Base-by-base conservation (phyloP, 2,113 vertebrate genomes). In the Turnix velox region DNA sequence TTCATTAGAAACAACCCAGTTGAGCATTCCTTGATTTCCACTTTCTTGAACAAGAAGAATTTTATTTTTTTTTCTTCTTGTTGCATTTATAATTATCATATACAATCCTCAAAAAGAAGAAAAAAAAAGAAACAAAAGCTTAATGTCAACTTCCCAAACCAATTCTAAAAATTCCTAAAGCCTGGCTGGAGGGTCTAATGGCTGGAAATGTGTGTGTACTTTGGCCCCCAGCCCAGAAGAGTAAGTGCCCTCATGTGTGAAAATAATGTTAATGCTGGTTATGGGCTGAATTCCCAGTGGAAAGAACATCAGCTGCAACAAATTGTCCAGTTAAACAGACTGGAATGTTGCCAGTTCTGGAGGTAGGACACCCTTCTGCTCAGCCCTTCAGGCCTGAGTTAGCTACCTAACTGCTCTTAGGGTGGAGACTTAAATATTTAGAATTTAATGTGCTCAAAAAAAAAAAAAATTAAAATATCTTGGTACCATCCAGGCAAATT, bases 201-300 rank as follows among this genome's bases (percentile, higher is more conserved):
- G 72, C 86, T 94, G 87, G 85, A 93, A 94, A 89, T 90, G 74
- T 82, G 83, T 96, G 95, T 96, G 87, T 96, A 79, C 90, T 87
- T 95, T 95, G 95, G 96, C 92, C 66, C 33, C 17, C 52, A 0
- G 84, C 96, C 96, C 94, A 93, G 95, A 79, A 91, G 90, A 86
- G 93, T 95, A 95, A 97, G 96, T 94, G 94, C 96, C 95, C 96
- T 95, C 96, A 96, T 96, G 97, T 97, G 96, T 96, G 94, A 96
- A 97, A 96, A 96, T 96, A 96, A 97, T 95, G 96, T 97, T 97
- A 96, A 96, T 95, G 91, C 92, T 96, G 94, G 51, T 96, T 96
- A 93, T 93, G 96, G 94, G 95, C 94, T 96, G 94, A 69, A 90
- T 87, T 97, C 95, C 91, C 94, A 92, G 87, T 77, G 94, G 95